Evolutionary conservation across 2,113 vertebrate species (phyloP).

Genomic region (Paraplagusia blochii): DNA sequence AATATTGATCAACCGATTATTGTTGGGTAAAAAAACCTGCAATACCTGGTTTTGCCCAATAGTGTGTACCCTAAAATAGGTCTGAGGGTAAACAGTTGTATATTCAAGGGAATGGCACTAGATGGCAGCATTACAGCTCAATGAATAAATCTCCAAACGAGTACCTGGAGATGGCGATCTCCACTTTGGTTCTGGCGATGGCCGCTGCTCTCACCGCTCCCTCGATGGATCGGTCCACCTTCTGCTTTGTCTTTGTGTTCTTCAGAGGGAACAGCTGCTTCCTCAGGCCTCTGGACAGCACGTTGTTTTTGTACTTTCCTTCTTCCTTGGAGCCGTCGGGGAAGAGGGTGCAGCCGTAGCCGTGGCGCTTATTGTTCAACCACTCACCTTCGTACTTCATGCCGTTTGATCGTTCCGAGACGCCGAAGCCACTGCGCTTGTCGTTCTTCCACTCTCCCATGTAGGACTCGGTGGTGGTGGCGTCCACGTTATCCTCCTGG

Average conservation of each 20-base stretch:
- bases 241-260: constrained; percentile 94
- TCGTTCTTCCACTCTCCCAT: constrained; percentile 97
- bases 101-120: no score
- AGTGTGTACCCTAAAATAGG: no score
- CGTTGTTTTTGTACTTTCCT: constrained; percentile 96
- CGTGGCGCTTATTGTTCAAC: constrained; percentile 91
- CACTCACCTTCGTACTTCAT: constrained; percentile 97
- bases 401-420: constrained; percentile 92
- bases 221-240: constrained; percentile 91
- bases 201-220: constrained; percentile 88
- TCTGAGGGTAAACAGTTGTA: no score
- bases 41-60: no score
- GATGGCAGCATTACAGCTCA: not conserved
- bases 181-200: constrained; percentile 94
- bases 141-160: no score
- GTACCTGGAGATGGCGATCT: constrained; percentile 96
- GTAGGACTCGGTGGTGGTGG: constrained; percentile 93
- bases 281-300: constrained; percentile 88
- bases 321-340: constrained; percentile 91
- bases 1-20: no score
- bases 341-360: constrained; percentile 93
- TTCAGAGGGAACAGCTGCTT: constrained; percentile 91
- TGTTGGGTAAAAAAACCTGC: no score
- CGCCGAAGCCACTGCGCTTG: constrained; percentile 90
- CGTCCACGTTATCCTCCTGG: constrained; percentile 90